phyloP scores from a whole-genome alignment of 2,113 vertebrate species.

The Mustela lutreola region DNA sequence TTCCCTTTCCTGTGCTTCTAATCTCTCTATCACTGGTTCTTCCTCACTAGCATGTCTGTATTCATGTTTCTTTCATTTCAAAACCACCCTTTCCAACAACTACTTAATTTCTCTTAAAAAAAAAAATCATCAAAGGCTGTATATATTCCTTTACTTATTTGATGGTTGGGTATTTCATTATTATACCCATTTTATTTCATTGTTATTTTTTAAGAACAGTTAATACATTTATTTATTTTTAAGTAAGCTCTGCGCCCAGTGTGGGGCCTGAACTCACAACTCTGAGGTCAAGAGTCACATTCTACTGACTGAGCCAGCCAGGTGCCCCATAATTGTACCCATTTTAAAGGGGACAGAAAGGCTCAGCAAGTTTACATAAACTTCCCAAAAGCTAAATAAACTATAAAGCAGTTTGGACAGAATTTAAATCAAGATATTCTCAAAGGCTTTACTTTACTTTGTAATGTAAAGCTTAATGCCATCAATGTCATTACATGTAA shows the following conservation, averaged over 20 bases:
- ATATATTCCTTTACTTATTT: background rate
- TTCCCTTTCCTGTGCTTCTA: background rate
- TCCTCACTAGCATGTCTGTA: background rate
- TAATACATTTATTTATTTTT: background rate
- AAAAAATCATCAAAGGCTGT: background rate
- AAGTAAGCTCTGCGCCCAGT: background rate
- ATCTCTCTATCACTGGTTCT: background rate
- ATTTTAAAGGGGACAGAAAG: background rate
- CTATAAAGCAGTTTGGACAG: background rate
- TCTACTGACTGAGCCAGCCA: background rate
- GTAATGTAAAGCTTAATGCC: background rate
- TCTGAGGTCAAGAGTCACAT: background rate
- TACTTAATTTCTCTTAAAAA: background rate
- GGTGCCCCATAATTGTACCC: background rate
- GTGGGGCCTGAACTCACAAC: background rate
- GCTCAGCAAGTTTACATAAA: background rate
- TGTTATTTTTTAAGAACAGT: background rate
- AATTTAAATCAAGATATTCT: slow-evolving; percentile 36
- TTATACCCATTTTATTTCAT: background rate
- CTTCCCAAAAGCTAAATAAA: background rate
- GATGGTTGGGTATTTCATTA: background rate
- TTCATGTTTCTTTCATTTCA: background rate
- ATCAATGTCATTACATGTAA: background rate
- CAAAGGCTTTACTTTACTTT: slow-evolving; percentile 6
- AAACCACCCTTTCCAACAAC: slow-evolving; percentile 11